Evolutionary conservation across 2,797 vertebrate species (phyloP).

Genomic region (Crocidura indochinensis): DNA sequence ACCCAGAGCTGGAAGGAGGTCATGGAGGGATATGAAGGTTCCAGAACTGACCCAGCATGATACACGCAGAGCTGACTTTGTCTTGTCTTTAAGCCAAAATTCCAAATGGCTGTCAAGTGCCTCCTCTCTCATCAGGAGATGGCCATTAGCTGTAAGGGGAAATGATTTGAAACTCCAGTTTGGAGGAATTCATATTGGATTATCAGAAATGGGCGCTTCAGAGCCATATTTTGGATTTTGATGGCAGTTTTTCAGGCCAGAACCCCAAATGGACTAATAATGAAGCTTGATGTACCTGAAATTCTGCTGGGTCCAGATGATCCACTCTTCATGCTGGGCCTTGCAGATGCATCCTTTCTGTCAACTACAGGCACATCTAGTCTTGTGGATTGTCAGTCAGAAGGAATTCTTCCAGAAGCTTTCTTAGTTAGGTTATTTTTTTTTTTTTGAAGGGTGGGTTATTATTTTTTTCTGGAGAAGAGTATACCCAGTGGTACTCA

Average conservation of each 20-base stretch:
- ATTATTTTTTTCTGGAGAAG: too few species aligned
- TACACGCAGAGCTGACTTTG: neutral
- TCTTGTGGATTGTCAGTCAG: neutral
- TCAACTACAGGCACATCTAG: too few species aligned
- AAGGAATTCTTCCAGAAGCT: neutral
- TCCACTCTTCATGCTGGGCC: too few species aligned
- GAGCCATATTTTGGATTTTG: conserved; percentile 16
- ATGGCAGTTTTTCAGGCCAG: conserved; percentile 30
- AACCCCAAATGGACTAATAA: neutral
- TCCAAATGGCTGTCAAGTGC: conserved; percentile 33
- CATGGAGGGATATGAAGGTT: neutral
- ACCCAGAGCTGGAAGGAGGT: neutral
- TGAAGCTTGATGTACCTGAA: neutral
- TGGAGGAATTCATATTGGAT: conserved; percentile 67
- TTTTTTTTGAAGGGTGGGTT: too few species aligned
- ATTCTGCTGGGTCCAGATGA: neutral
- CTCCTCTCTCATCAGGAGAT: conserved; percentile 51
- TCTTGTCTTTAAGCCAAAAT: conserved; percentile 20
- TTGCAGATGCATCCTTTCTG: neutral
- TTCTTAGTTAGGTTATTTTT: too few species aligned
- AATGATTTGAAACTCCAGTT: conserved; percentile 46
- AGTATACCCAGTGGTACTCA: too few species aligned
- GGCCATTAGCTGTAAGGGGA: conserved; percentile 68
- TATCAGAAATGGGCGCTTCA: conserved; percentile 34
- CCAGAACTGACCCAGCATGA: conserved; percentile 12